Percentiles rank a stretch among this genome's conserved stretches.
These are phyloP conservation scores for Rhinolophus sinicus DNA, from an alignment of 2,113 vertebrate species.

Conservation along the genomic window DNA sequence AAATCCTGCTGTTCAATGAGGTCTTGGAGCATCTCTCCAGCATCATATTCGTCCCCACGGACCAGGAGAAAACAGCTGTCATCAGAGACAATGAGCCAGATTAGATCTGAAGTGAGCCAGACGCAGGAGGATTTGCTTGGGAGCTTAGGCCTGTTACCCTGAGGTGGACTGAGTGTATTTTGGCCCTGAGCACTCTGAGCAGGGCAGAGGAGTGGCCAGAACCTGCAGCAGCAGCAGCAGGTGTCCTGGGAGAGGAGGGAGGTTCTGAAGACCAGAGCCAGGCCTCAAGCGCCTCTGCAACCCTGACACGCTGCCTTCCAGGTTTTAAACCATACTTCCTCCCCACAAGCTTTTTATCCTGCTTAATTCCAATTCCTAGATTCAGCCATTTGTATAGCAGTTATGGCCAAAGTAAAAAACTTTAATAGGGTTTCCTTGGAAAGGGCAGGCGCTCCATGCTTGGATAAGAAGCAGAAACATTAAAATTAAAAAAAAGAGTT, in stretches of 20 bases:
- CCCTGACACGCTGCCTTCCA: neutral
- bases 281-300: neutral
- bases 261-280: neutral
- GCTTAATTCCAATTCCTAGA: slow-evolving; percentile 50
- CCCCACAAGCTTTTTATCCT: slow-evolving; percentile 50
- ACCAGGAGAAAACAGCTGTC: neutral
- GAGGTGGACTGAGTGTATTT: neutral
- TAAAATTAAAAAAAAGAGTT: neutral
- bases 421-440: slow-evolving; percentile 53
- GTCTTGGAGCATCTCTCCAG: neutral
- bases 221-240: neutral
- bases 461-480: slow-evolving; percentile 55
- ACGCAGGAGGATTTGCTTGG: neutral
- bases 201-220: neutral
- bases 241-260: slow-evolving; percentile 5
- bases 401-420: slow-evolving; percentile 60
- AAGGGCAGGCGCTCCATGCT: slow-evolving; percentile 56
- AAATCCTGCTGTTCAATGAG: neutral
- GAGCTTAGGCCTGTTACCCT: neutral
- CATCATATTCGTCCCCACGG: neutral
- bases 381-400: slow-evolving; percentile 39
- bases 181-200: neutral
- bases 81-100: neutral
- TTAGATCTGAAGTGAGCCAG: neutral
- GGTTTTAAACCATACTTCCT: neutral